A percentile compares a stretch with the other conserved stretches of the same genome.
Conservation (phyloP, 1,140 invertebrate genomes). For the Pantala flavescens region DNA sequence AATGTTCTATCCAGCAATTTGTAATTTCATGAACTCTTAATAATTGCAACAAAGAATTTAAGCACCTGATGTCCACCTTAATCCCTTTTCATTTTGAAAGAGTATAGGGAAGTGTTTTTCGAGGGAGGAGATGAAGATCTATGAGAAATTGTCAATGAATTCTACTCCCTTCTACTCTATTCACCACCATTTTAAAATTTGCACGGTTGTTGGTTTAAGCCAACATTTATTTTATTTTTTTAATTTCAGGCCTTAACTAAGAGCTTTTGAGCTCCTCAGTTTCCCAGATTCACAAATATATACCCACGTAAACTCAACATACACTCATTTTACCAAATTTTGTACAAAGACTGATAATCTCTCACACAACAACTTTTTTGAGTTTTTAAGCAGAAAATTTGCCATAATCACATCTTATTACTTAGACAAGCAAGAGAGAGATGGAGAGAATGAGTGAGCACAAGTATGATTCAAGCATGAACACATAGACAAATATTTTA, state of each 20-base stretch:
- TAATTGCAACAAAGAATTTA: background rate
- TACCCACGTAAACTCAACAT: background rate
- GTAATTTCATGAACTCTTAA: background rate
- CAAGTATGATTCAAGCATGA: background rate
- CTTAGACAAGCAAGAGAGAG: background rate
- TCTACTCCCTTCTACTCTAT: background rate
- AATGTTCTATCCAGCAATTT: background rate
- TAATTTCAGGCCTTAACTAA: background rate
- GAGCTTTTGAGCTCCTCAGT: background rate
- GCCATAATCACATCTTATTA: background rate
- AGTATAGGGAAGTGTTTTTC: background rate
- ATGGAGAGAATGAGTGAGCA: conserved; percentile 4
- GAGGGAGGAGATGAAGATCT: background rate
- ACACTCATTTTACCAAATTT: background rate
- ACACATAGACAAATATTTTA: background rate
- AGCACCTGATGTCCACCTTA: background rate
- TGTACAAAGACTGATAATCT: background rate
- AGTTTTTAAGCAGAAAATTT: background rate
- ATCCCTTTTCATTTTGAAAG: background rate
- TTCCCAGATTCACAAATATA: conserved; percentile 2
- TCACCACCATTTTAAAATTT: background rate
- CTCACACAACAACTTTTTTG: background rate
- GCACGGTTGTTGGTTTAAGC: background rate
- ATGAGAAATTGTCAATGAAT: background rate
- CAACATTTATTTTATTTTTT: background rate